A percentile compares a stretch with the other conserved stretches of the same genome.
These are phyloP conservation scores for Caenorhabditis wallacei DNA, from an alignment of 2,888 invertebrate genomes.

Conservation along the genomic window DNA sequence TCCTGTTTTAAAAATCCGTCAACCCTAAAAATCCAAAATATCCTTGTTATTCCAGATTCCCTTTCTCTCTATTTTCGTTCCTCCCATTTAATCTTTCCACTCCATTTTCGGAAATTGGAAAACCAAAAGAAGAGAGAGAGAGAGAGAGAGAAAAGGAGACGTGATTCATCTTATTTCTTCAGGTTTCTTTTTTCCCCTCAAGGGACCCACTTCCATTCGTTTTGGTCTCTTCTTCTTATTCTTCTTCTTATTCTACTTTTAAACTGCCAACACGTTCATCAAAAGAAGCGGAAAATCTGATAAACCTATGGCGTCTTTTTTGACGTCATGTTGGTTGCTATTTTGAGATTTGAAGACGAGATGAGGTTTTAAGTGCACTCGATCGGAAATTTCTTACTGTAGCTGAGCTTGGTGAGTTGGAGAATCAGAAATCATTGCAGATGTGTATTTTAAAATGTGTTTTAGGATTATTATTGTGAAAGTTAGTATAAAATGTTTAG, in stretches of 20 bases:
- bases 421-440: no score
- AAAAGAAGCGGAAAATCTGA: slow-evolving; percentile 22
- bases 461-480: no score
- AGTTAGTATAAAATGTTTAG: no score
- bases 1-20: no score
- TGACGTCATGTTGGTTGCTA: not conserved
- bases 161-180: slow-evolving; percentile 23
- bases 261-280: slow-evolving; percentile 9
- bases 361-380: no score
- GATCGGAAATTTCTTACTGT: not conserved
- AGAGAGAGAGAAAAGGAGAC: not conserved
- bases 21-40: no score
- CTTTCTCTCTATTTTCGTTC: not conserved
- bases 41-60: not conserved
- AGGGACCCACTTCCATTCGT: not conserved
- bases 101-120: slow-evolving; percentile 16
- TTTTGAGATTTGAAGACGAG: no score
- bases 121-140: not conserved
- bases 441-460: no score
- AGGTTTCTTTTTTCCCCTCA: slow-evolving; percentile 8
- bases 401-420: no score
- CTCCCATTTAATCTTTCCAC: not conserved
- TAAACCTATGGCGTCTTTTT: not conserved
- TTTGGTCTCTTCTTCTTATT: slow-evolving; percentile 10
- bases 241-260: not conserved